phyloP scores from a whole-genome alignment of 2,888 invertebrate species.

The Drosophila melanocephala region DNA sequence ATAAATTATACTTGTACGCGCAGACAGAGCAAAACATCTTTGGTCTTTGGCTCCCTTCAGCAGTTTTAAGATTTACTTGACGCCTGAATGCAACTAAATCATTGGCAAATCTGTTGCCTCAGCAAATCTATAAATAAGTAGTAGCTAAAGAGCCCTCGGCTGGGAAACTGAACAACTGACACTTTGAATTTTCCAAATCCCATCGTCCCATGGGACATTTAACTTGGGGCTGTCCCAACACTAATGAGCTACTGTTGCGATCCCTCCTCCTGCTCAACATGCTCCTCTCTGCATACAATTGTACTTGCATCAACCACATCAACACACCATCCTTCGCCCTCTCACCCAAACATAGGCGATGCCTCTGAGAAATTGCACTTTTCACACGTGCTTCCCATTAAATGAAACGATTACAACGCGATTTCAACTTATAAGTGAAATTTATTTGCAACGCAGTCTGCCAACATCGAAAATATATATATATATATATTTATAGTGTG shows the following conservation, averaged over 20 bases:
- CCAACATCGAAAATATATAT: conserved; percentile 16
- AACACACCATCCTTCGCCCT: conserved; percentile 3
- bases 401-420: conserved; percentile 80
- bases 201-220: conserved; percentile 25
- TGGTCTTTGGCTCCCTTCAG: conserved; percentile 21
- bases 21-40: conserved; percentile 30
- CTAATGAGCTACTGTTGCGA: conserved; percentile 73
- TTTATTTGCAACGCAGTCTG: conserved; percentile 75
- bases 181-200: conserved; percentile 14
- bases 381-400: conserved; percentile 84
- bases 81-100: conserved; percentile 80
- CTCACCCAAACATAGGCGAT: conserved; percentile 18
- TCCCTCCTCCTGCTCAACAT: not conserved
- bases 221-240: conserved; percentile 58
- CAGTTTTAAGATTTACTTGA: conserved; percentile 76
- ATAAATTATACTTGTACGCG: conserved; percentile 65
- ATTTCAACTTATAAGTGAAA: conserved; percentile 81
- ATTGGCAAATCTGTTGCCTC: conserved; percentile 75
- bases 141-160: conserved; percentile 14
- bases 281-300: conserved; percentile 4
- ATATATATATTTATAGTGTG: conserved; percentile 28
- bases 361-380: conserved; percentile 68
- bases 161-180: conserved; percentile 53
- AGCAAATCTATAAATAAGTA: conserved; percentile 51
- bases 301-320: conserved; percentile 3